Base-by-base conservation (phyloP, 2,797 vertebrate genomes). In the Pangasius mekongensis region DNA sequence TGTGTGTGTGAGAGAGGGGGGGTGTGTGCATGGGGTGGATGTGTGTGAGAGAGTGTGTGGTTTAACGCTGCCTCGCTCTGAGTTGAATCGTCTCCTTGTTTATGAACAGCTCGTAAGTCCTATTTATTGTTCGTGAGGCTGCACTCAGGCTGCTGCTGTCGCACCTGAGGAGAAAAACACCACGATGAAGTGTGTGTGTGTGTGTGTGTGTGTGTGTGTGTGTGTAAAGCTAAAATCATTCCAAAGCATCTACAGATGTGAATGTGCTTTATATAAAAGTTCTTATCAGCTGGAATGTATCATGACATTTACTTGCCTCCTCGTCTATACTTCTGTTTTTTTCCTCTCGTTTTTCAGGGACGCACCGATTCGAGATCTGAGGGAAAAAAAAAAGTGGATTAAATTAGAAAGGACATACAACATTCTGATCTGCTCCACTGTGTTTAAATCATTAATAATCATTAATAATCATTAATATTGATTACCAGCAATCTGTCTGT, bases 171-270 rank as follows among this genome's bases (percentile, higher is more conserved):
- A 49, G 27, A 16, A 14, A 43, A 43, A 69, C 14, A 36, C 2
- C 14, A 30, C 36, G 2, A 4, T 24, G 43, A 18, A 9, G 24
- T 8, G 14, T 49, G 73, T 22, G 73, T 47, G 91, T 88, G 74
- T 74, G 36, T 43, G 36, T 14, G 73, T 52, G 73, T n/a, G 73
- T 71, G 69, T 94, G 94, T 93, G 94, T 93, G 92, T 84, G 83
- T 39, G 91, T 87, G 62, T 85, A 62, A 30, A 85, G 83, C 92
- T 91, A 89, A 92, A 94, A 93, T 94, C 95, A 96, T 97, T 96
- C 96, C 96, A 95, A 96, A 95, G 94, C 93, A 92, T 95, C 91
- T 91, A 82, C 92, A 94, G 92, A 92, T 90, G 93, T 74, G 92
- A 95, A 95, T 97, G 94, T 96, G 93, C 93, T 95, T 95, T 95